Conservation (phyloP, 2,113 vertebrate species). For the Megaceryle torquata region DNA sequence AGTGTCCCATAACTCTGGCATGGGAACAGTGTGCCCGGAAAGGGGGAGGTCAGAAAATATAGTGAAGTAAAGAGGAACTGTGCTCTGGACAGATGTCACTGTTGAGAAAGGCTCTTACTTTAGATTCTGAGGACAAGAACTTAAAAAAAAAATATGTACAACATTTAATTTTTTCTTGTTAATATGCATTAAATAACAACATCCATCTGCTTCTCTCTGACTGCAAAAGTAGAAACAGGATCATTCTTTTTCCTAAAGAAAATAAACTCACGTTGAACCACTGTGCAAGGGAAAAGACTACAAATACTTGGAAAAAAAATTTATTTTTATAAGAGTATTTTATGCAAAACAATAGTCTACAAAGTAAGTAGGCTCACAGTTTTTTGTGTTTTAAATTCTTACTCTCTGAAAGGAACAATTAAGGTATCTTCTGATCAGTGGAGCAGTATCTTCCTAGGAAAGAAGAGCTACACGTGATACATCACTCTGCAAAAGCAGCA, state of each 20-base stretch:
- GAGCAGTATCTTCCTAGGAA: background rate
- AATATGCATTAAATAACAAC: background rate
- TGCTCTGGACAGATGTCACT: background rate
- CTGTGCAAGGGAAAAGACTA: background rate
- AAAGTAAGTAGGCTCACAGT: background rate
- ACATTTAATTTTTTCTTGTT: background rate
- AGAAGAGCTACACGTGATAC: background rate
- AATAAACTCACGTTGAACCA: background rate
- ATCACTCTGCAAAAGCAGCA: background rate
- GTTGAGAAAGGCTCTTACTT: background rate
- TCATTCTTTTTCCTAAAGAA: background rate
- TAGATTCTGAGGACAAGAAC: background rate
- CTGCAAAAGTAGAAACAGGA: background rate
- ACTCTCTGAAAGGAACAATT: background rate
- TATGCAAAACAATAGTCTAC: background rate
- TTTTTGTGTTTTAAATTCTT: background rate
- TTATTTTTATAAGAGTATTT: constrained; percentile 22
- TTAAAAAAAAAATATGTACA: background rate
- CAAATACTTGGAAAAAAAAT: background rate
- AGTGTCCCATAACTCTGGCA: background rate
- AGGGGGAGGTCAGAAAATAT: background rate
- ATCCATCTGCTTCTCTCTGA: background rate
- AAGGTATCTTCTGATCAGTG: background rate
- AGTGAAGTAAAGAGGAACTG: background rate
- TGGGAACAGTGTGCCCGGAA: background rate